A percentile compares a stretch with the other conserved stretches of the same genome.
phyloP scores from a whole-genome alignment of 1,140 invertebrate species.

The Galendromus occidentalis region DNA sequence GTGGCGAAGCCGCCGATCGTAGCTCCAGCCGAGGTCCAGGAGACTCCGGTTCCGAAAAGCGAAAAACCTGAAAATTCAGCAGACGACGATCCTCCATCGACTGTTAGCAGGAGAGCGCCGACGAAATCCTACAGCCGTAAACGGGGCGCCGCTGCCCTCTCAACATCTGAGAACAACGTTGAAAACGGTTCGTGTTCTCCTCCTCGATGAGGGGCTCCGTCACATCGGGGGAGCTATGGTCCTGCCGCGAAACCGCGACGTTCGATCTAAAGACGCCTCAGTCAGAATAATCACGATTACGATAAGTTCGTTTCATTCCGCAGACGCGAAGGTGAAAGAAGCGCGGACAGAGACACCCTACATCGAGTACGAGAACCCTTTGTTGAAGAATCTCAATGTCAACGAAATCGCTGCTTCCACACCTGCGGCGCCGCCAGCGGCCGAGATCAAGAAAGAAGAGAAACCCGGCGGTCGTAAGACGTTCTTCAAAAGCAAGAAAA shows the following conservation, averaged over 20 bases:
- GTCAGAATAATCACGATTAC: too few relatives aligned
- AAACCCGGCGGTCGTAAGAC: neutral
- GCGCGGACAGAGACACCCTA: neutral
- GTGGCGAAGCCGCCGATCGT: too few relatives aligned
- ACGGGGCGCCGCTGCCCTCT: neutral
- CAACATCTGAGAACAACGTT: too few relatives aligned
- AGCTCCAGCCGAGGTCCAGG: too few relatives aligned
- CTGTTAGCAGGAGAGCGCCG: neutral
- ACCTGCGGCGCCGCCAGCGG: neutral
- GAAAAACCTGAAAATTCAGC: neutral
- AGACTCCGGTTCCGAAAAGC: neutral
- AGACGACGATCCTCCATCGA: neutral
- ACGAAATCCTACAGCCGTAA: neutral
- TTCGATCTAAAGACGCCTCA: too few relatives aligned
- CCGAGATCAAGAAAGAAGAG: neutral
- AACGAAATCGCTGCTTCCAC: neutral
- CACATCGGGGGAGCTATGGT: too few relatives aligned
- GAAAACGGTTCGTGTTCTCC: too few relatives aligned
- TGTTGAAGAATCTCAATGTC: neutral
- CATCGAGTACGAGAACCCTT: slow-evolving; percentile 4
- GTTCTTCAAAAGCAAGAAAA: slow-evolving; percentile 9
- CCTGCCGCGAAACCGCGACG: too few relatives aligned
- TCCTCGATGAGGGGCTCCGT: too few relatives aligned
- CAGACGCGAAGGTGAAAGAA: neutral
- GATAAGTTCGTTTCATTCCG: too few relatives aligned